phyloP scores from a whole-genome alignment of 2,113 vertebrate species.

The Seriola rivoliana region DNA sequence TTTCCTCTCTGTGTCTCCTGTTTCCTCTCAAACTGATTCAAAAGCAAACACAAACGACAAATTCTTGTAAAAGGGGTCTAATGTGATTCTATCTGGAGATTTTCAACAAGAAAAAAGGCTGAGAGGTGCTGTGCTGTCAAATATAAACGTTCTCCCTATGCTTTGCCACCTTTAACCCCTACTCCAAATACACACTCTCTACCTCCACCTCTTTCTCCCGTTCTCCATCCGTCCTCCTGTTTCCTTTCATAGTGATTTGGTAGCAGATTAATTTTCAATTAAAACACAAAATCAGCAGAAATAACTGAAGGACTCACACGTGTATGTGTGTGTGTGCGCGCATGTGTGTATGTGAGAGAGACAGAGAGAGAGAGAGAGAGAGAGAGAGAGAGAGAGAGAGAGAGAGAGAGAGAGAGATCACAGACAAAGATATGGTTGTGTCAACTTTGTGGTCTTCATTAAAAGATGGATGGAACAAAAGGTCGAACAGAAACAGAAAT shows the following conservation, averaged over 20 bases:
- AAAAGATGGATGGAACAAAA: conserved; percentile 52
- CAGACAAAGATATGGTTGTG: conserved; percentile 61
- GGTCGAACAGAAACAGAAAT: conserved; percentile 37
- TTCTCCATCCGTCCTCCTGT: conserved; percentile 5
- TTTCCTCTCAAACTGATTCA: not conserved
- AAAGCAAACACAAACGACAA: not conserved
- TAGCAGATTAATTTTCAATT: conserved; percentile 62
- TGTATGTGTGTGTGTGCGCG: not conserved
- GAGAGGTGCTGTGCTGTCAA: not conserved
- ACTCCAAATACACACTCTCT: conserved; percentile 22
- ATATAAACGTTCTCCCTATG: conserved; percentile 2
- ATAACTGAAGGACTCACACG: conserved; percentile 21
- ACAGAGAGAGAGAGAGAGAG: conserved; percentile 19
- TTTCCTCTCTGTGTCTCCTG: not conserved
- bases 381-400: conserved; percentile 48
- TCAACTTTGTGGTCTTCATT: conserved; percentile 60
- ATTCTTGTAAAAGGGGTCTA: not conserved
- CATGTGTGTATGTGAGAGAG: not conserved
- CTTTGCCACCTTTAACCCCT: conserved; percentile 26
- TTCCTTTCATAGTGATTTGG: conserved; percentile 53
- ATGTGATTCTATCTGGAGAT: conserved; percentile 19
- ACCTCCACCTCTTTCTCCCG: not conserved
- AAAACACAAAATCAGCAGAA: conserved; percentile 61
- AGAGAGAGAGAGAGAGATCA: conserved; percentile 40
- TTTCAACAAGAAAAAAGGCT: conserved; percentile 2